Evolutionary conservation across 2,797 vertebrate genomes (phyloP).

Genomic region (Centroberyx gerrardi): DNA sequence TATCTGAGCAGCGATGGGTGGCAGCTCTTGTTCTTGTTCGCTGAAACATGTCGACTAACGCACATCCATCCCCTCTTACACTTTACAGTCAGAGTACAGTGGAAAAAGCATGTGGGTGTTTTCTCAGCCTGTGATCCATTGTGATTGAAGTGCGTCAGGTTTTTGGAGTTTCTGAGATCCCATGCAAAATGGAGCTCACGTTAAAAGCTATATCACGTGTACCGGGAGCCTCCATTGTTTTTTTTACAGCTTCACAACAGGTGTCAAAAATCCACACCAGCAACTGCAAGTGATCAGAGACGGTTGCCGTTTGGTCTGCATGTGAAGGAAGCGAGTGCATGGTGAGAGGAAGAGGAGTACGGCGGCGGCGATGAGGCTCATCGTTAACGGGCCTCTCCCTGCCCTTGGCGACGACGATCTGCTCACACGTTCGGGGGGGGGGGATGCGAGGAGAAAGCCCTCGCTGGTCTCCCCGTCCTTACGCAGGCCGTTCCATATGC

Average conservation of each 20-base stretch:
- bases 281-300: not conserved
- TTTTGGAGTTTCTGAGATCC: too few species aligned
- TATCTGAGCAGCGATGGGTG: too few species aligned
- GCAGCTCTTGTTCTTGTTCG: too few species aligned
- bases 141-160: too few species aligned
- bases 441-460: not conserved
- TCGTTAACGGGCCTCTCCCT: not conserved
- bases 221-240: not conserved
- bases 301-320: not conserved
- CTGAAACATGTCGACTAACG: too few species aligned
- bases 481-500: not conserved
- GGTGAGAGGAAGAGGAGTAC: constrained; percentile 28
- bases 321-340: constrained; percentile 17
- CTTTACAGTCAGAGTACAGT: too few species aligned
- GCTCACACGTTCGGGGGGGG: constrained; percentile 19
- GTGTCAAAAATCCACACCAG: not conserved
- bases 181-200: too few species aligned
- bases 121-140: too few species aligned
- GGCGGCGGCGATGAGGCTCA: not conserved
- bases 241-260: constrained; percentile 7
- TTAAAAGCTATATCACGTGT: not conserved
- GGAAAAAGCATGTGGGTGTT: too few species aligned
- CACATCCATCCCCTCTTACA: too few species aligned
- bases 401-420: constrained; percentile 33
- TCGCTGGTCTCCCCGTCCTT: not conserved